phyloP scores from a whole-genome alignment of 2,797 vertebrate species.

The Spatula versicolor region DNA sequence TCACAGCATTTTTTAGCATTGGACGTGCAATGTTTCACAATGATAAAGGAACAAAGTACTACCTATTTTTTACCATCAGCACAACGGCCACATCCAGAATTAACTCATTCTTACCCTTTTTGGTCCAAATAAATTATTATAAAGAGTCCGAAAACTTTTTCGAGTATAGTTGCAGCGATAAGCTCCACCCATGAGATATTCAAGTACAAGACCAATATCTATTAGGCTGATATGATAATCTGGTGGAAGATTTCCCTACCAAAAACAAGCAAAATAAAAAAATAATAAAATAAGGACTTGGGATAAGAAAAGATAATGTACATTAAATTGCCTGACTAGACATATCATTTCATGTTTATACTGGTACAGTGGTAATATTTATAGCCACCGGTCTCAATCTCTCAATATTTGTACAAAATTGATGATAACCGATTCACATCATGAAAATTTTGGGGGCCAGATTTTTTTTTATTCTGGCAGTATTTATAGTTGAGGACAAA shows the following conservation, averaged over 20 bases:
- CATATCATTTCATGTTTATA: background rate
- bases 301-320: background rate
- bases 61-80: background rate
- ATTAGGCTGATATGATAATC: constrained; percentile 99
- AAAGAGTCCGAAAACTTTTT: constrained; percentile 95
- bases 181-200: constrained; percentile 97
- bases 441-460: background rate
- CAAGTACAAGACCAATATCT: constrained; percentile 96
- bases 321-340: background rate
- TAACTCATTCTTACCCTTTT: constrained; percentile 86
- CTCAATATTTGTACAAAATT: background rate
- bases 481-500: background rate
- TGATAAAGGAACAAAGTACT: background rate
- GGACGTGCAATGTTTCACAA: background rate
- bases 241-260: constrained; percentile 95
- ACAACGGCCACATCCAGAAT: background rate
- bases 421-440: background rate
- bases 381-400: background rate
- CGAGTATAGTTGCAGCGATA: constrained; percentile 97
- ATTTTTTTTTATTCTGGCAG: background rate
- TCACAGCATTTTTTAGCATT: background rate
- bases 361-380: background rate
- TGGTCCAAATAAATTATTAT: constrained; percentile 96
- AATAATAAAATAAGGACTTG: background rate
- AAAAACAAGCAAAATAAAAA: background rate